Percentiles rank a stretch among this genome's conserved stretches.
phyloP scores from a whole-genome alignment of 2,113 vertebrate genomes.

The Heterotis niloticus region DNA sequence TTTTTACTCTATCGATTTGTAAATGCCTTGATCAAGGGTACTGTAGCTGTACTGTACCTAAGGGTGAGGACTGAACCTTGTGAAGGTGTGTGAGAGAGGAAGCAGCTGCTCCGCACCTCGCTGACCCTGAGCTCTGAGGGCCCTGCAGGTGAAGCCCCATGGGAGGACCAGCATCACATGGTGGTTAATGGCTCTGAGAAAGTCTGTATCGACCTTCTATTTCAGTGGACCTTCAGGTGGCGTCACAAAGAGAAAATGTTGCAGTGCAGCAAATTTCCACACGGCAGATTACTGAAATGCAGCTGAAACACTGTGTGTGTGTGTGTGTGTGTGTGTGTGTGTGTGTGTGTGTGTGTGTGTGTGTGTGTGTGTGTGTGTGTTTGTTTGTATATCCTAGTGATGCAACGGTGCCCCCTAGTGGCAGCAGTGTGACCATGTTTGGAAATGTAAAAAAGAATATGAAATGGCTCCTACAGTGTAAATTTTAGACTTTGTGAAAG shows the following conservation, averaged over 20 bases:
- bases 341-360: slow-evolving; percentile 1
- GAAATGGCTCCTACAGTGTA: background rate
- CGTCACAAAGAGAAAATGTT: background rate
- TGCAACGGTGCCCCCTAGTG: too few relatives aligned
- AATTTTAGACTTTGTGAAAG: background rate
- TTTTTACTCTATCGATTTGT: too few relatives aligned
- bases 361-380: background rate
- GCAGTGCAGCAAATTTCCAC: background rate
- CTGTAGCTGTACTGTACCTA: too few relatives aligned
- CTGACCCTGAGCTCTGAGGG: background rate
- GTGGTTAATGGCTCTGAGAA: slow-evolving; percentile 10
- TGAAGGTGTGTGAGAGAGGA: too few relatives aligned
- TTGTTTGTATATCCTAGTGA: background rate
- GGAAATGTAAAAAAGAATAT: background rate
- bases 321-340: background rate
- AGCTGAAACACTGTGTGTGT: background rate
- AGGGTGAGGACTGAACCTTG: too few relatives aligned
- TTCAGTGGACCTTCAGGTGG: slow-evolving; percentile 15
- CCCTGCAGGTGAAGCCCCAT: background rate
- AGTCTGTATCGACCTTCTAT: slow-evolving; percentile 16
- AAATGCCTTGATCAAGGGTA: too few relatives aligned
- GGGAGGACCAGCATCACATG: background rate
- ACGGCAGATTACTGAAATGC: background rate
- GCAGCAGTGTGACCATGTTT: too few relatives aligned
- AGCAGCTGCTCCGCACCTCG: background rate